phyloP scores from a whole-genome alignment of 2,797 vertebrate genomes.

The Schizothorax lantsangensis region DNA sequence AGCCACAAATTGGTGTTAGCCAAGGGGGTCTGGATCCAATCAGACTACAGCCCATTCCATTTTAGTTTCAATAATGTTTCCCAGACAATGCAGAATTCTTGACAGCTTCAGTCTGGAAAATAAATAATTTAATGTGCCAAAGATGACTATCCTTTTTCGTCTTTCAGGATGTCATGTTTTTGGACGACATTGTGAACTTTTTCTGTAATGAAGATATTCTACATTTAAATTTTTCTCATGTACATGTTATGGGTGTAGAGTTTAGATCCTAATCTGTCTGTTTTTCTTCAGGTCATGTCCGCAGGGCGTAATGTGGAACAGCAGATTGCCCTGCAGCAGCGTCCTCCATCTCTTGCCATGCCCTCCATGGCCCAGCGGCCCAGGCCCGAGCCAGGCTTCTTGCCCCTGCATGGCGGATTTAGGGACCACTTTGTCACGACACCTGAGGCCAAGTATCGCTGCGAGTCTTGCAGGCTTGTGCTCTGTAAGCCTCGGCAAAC shows the following conservation, averaged over 20 bases:
- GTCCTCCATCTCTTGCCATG: constrained; percentile 79
- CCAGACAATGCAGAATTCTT: constrained; percentile 14
- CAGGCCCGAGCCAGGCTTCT: constrained; percentile 79
- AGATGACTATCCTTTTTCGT: background rate
- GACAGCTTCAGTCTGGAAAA: constrained; percentile 8
- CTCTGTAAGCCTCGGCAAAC: constrained; percentile 94
- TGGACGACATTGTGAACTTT: background rate
- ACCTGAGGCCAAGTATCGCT: constrained; percentile 94
- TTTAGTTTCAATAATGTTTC: constrained; percentile 9
- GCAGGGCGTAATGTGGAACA: constrained; percentile 87
- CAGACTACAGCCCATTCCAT: constrained; percentile 20
- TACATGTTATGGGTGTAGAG: background rate
- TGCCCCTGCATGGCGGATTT: constrained; percentile 91
- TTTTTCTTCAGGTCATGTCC: constrained; percentile 86
- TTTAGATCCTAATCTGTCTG: constrained; percentile 19
- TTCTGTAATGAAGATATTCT: background rate
- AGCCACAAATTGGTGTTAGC: constrained; percentile 7
- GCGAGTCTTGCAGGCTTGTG: constrained; percentile 91
- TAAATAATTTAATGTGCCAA: background rate
- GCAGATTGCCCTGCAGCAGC: constrained; percentile 85
- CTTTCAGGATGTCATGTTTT: background rate
- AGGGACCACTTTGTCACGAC: constrained; percentile 88
- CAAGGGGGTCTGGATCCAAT: constrained; percentile 26
- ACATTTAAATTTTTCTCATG: background rate
- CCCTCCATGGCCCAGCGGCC: constrained; percentile 68